Conservation (phyloP, 2,113 vertebrate genomes). For the Eupsittula cactorum region DNA sequence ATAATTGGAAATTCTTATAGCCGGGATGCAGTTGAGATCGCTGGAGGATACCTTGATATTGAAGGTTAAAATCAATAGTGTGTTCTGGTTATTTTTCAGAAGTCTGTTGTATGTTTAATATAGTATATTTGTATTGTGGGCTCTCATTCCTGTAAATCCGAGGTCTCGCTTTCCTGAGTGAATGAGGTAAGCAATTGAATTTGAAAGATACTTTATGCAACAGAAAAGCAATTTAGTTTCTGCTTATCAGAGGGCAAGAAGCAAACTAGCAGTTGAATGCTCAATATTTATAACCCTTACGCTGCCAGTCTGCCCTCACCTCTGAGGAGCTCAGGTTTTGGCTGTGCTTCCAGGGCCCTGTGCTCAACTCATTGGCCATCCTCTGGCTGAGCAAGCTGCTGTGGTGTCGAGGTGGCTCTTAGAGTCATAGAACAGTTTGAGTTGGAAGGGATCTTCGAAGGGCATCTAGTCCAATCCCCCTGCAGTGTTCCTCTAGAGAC, state of each 20-base stretch:
- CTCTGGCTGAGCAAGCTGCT: not conserved
- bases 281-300: slow-evolving; percentile 67
- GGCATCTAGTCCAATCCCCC: not conserved
- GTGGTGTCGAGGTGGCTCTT: not conserved
- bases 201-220: slow-evolving; percentile 83
- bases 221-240: slow-evolving; percentile 82
- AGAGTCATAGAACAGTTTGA: not conserved
- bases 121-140: slow-evolving; percentile 73
- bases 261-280: slow-evolving; percentile 71
- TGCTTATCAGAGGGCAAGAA: slow-evolving; percentile 78
- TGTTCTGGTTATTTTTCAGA: slow-evolving; percentile 77
- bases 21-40: slow-evolving; percentile 53
- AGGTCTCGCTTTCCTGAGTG: slow-evolving; percentile 76
- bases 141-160: slow-evolving; percentile 73
- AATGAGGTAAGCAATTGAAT: slow-evolving; percentile 83
- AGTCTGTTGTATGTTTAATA: slow-evolving; percentile 73
- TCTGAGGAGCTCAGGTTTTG: not conserved
- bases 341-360: not conserved
- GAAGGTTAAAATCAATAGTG: slow-evolving; percentile 78
- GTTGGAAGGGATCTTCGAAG: not conserved
- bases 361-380: fast-evolving
- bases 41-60: slow-evolving; percentile 72
- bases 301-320: not conserved
- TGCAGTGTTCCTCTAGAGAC: not conserved
- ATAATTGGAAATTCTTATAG: slow-evolving; percentile 79